Evolutionary conservation across 2,888 invertebrate species (phyloP), one percentile per base, ranked within the genome.

Genomic region (Ernsta delagoae): DNA sequence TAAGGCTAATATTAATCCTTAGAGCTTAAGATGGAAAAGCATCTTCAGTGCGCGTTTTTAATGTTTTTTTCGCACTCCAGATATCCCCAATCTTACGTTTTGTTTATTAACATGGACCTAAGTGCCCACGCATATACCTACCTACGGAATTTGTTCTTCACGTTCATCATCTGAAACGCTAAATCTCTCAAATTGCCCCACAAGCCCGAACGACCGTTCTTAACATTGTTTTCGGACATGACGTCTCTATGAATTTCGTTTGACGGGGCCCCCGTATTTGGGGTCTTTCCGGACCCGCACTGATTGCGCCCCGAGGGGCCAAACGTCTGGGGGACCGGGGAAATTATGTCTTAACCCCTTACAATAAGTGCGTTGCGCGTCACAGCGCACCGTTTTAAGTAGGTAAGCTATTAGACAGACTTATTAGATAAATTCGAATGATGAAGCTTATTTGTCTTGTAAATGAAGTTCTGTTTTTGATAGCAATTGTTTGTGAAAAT

Each of bases 141-240:
- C n/a, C n/a, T 16, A 16, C 16, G n/a, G 16, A 16, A 16, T 16
- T 16, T 16, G 0, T 16, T 16, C 16, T 16, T 16, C 1, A 1
- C 16, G 16, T 16, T 16, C 16, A 16, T 16, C 16, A 16, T 16
- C 16, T 16, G 16, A 16, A 16, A 16, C 66, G 54, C 48, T 8
- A 9, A 11, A 16, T 11, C 70, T 60, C 60, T 5, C 66, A 16
- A 60, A 54, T 78, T 77, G 16, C 4, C 69, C 77, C 43, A 72
- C 63, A 31, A 72, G 60, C 60, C 71, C 70, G 74, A 74, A 70
- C 67, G 53, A 59, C 36, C 61, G 71, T 73, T 67, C 75, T 76
- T 82, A 82, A 85, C 80, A 75, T 79, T 82, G 79, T 83, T 83
- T 79, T 80, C 78, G 78, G 78, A 76, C 77, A 74, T 64, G 70